Percentiles rank a stretch among this genome's conserved stretches.
These are phyloP conservation scores for Crotalus helleri DNA, from an alignment of 2,113 vertebrate species.

Conservation along the genomic window DNA sequence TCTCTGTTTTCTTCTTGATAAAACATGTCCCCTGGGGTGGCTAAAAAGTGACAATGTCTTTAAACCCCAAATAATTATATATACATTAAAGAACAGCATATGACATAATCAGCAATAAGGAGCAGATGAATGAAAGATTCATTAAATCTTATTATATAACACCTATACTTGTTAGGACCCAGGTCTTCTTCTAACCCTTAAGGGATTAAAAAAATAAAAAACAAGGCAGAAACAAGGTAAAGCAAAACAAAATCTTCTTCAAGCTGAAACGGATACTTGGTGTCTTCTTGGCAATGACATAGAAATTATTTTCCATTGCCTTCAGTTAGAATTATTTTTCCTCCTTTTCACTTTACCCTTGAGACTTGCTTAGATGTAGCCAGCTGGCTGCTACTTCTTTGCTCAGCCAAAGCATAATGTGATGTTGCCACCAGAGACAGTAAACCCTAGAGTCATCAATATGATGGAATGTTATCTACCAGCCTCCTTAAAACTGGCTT, in stretches of 20 bases:
- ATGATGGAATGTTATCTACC: background rate
- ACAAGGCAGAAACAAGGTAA: background rate
- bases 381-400: background rate
- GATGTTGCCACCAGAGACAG: background rate
- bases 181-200: background rate
- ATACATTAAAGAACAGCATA: background rate
- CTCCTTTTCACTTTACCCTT: background rate
- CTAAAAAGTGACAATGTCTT: background rate
- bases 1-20: background rate
- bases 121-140: background rate
- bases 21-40: background rate
- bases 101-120: background rate
- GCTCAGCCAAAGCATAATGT: background rate
- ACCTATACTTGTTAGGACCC: background rate
- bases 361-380: background rate
- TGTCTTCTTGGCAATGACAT: background rate
- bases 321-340: background rate
- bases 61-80: background rate
- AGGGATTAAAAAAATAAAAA: background rate
- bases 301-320: background rate
- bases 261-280: background rate
- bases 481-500: background rate
- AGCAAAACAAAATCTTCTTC: background rate
- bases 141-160: background rate
- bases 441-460: background rate